Base-by-base conservation (phyloP, 2,888 invertebrate genomes). In the Pristionchus mayeri region DNA sequence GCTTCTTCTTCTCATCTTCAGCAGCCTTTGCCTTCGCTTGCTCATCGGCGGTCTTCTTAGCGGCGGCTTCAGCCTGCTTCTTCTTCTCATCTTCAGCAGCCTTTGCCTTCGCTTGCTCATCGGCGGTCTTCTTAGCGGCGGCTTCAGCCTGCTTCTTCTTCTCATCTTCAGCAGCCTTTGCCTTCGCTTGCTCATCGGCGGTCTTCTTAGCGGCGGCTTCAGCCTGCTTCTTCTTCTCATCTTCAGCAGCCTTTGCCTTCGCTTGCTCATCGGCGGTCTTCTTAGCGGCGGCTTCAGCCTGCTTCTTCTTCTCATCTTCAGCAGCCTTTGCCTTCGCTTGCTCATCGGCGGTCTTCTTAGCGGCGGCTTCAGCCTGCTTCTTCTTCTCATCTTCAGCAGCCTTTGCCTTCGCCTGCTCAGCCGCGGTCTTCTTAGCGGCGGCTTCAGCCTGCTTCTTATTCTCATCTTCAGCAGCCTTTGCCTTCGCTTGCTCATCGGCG, bases 291-390 rank as follows among this genome's bases (percentile, higher is more conserved):
- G 57, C 57, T 76, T 82, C 83, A 16, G 37, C 57, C 60, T 82
- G 78, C 21, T 85, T 84, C 67, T 84, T 78, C 83, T 85, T 71
- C 60, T 85, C 34, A 21, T 27, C 85, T n/a, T 85, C 71, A 16
- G 30, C 82, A 18, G 71, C 67, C 48, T 54, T 81, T n/a, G n/a
- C n/a, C n/a, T n/a, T n/a, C n/a, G n/a, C n/a, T 84, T 85, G 71
- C 71, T 84, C 78, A 1, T 48, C 84, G 16, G 40, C 52, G 30
- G 50, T 27, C 50, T 85, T 83, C 52, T 85, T 84, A 6, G 48
- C 82, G 50, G 37, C 50, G 52, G 24, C 57, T 57, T 57, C 57
- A 18, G 57, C 7, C 57, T 11, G 6, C 57, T 57, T 57, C 57
- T 57, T 57, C 24, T 21, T 4, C 21, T 21, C 21, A 13, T 57